phyloP scores from a whole-genome alignment of 2,888 invertebrate genomes.

The Eupithecia abbreviata region DNA sequence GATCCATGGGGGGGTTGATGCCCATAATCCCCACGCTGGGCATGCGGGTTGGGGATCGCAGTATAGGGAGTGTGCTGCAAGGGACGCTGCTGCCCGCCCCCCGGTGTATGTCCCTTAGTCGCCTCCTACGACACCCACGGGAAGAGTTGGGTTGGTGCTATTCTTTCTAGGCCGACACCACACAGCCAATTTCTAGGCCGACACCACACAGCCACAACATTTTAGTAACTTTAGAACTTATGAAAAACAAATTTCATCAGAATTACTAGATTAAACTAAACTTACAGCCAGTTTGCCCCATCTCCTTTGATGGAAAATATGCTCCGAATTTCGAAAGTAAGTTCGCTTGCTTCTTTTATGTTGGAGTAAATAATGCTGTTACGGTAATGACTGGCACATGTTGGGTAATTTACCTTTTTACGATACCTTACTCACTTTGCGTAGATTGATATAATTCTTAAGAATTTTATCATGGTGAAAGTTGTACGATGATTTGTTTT shows the following conservation, averaged over 20 bases:
- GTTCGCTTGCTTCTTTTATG: constrained; percentile 31
- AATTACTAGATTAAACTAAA: neutral
- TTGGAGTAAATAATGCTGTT: constrained; percentile 44
- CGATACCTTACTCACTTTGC: constrained; percentile 34
- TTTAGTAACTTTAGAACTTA: neutral
- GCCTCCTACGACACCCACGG: too few species aligned
- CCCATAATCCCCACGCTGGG: too few species aligned
- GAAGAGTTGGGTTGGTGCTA: too few species aligned
- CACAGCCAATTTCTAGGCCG: too few species aligned
- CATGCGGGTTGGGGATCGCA: too few species aligned
- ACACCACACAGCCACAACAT: too few species aligned
- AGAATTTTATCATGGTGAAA: constrained; percentile 8
- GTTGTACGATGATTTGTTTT: neutral
- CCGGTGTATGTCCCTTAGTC: too few species aligned
- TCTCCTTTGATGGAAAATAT: constrained; percentile 23
- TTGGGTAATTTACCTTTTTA: constrained; percentile 42
- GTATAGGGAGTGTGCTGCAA: too few species aligned
- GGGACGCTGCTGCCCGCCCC: too few species aligned
- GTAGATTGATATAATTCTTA: constrained; percentile 31
- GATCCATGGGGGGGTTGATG: too few species aligned
- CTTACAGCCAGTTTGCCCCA: neutral
- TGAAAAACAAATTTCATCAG: neutral
- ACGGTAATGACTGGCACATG: constrained; percentile 44
- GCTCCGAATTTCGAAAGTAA: constrained; percentile 24
- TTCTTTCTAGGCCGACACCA: too few species aligned